These are phyloP conservation scores for Allygus modestus DNA, from an alignment of 2,888 invertebrate genomes.

Conservation along the genomic window DNA sequence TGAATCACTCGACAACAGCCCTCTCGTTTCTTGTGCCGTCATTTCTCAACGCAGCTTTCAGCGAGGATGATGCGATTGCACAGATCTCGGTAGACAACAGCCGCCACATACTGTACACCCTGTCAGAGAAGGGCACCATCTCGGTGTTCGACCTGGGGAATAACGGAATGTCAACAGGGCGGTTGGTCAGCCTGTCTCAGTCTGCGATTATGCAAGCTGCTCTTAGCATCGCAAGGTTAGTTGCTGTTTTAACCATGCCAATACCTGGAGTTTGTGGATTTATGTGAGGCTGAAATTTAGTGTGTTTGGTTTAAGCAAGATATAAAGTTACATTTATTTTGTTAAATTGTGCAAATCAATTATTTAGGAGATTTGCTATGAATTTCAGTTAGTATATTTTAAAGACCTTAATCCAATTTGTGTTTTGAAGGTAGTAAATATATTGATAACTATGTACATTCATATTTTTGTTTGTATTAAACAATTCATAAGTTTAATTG, in stretches of 20 bases:
- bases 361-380: no score
- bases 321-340: no score
- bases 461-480: no score
- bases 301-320: no score
- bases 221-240: slow-evolving; percentile 89
- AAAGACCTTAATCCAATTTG: no score
- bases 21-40: slow-evolving; percentile 93
- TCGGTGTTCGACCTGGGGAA: slow-evolving; percentile 93
- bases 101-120: slow-evolving; percentile 91
- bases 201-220: slow-evolving; percentile 86
- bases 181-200: slow-evolving; percentile 86
- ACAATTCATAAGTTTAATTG: no score
- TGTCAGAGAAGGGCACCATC: slow-evolving; percentile 93
- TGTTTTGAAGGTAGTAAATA: no score
- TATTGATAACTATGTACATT: no score
- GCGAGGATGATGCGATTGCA: slow-evolving; percentile 90
- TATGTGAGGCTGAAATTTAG: no score
- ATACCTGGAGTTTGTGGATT: no score
- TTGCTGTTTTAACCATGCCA: slow-evolving; percentile 62
- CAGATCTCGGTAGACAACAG: slow-evolving; percentile 93
- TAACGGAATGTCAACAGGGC: slow-evolving; percentile 84
- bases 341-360: no score
- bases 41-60: slow-evolving; percentile 90
- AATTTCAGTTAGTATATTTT: no score
- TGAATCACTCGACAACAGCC: slow-evolving; percentile 94